Base-by-base conservation (phyloP, 1,140 invertebrate genomes). In the Subanguina moxae region DNA sequence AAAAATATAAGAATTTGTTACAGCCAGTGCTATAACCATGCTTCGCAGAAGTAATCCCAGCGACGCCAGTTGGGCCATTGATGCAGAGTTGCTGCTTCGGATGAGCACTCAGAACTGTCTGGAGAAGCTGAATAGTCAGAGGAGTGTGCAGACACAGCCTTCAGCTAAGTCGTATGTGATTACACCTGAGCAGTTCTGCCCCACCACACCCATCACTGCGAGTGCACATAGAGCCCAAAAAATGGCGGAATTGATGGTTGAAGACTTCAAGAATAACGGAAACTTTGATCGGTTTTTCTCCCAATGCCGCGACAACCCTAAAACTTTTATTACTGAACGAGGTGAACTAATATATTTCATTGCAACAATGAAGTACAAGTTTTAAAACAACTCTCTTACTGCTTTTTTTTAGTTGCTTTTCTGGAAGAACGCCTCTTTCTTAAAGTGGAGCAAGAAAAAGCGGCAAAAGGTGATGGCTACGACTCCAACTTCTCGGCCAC, bases 31-130 rank as follows among this genome's bases (percentile, higher is more conserved):
- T 17, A 57, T 75, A 25, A 74, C 70, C 5, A 42, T 73, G 11
- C 65, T 72, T 0, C 42, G 57, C 15, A 62, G 70, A 17, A 17
- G 71, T 23, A 57, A 64, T 57, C 32, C 32, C 32, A 19, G 8
- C 19, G 28, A 75, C 13, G 27, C 75, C n/a, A 70, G 32, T 19
- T 73, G 71, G 72, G 70, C 74, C 5, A 56, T 79, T 17, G 72
- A 76, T 57, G 72, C 70, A 13, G 74, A 76, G 25, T 58, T 76
- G 17, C 43, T 76, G 30, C 25, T 76, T 28, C 72, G 72, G 27
- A 71, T 79, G 11, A 66, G 62, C 25, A 64, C 75, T 17, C 75
- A 76, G 46, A 73, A 63, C 42, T 78, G 76, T 62, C 43, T 76
- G 17, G 76, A 77, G 15, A 78, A 78, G 46, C 45, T 76, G 11